Percentiles rank a stretch among this genome's conserved stretches.
Conservation (phyloP, 2,113 vertebrate genomes). For the Progne subis region DNA sequence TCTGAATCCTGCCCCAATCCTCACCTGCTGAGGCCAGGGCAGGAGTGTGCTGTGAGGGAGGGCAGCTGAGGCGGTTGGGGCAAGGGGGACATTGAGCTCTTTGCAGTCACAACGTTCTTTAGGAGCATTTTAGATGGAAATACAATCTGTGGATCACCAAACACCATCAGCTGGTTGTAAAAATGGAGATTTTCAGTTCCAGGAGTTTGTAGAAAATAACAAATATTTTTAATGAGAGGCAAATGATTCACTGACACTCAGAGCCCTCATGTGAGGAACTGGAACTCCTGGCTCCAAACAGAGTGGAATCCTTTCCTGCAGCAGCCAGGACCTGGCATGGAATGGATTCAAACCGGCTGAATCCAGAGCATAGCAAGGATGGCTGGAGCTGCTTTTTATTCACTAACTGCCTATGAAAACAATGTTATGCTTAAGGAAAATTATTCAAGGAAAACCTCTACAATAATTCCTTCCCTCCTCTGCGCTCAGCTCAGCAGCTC, state of each 20-base stretch:
- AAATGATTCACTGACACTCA: neutral
- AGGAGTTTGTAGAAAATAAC: neutral
- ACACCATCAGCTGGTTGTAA: neutral
- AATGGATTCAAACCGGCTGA: neutral
- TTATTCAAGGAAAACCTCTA: neutral
- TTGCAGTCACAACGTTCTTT: neutral
- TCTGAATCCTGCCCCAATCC: neutral
- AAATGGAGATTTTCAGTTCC: neutral
- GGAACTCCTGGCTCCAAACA: neutral
- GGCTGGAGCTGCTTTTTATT: neutral
- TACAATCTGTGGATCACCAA: neutral
- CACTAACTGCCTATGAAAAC: neutral
- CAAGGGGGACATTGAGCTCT: neutral
- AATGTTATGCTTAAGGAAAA: neutral
- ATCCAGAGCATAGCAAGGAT: neutral
- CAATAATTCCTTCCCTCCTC: neutral
- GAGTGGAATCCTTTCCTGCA: neutral
- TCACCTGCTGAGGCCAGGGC: neutral
- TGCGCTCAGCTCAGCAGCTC: neutral
- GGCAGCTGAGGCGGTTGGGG: neutral
- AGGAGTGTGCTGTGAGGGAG: accelerated
- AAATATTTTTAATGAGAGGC: neutral
- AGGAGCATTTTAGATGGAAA: neutral
- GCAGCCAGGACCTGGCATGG: neutral
- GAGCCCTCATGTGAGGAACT: neutral